Conservation (phyloP, 2,888 invertebrate genomes). For the Cepaea hortensis region DNA sequence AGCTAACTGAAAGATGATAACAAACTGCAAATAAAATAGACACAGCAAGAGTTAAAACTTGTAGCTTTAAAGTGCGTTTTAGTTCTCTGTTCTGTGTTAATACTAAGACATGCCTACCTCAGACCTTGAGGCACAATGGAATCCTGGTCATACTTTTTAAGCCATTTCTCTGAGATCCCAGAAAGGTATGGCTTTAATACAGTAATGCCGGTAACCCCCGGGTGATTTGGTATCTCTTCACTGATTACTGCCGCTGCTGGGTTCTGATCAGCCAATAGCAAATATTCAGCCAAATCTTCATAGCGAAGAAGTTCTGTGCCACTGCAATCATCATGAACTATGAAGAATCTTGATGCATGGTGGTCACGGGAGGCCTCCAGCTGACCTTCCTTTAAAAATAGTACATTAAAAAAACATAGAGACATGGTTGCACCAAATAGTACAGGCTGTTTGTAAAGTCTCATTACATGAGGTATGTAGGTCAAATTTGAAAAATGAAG, state of each 20-base stretch:
- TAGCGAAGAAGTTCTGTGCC: constrained; percentile 74
- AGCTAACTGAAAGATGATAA: too few species aligned
- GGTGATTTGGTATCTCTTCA: constrained; percentile 73
- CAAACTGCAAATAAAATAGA: too few species aligned
- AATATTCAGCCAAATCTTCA: constrained; percentile 72
- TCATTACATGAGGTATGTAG: too few species aligned
- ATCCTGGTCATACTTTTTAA: constrained; percentile 71
- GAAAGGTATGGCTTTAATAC: constrained; percentile 68
- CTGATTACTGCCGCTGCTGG: constrained; percentile 72
- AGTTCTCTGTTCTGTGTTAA: neutral
- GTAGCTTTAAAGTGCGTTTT: neutral
- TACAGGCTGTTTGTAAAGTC: neutral
- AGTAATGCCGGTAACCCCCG: constrained; percentile 73
- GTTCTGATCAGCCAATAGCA: constrained; percentile 71
- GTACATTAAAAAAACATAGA: neutral
- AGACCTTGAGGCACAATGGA: constrained; percentile 75
- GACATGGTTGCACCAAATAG: neutral
- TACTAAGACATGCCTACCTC: constrained; percentile 24
- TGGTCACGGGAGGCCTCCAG: constrained; percentile 58
- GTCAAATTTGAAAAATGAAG: too few species aligned
- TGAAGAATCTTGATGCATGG: constrained; percentile 74
- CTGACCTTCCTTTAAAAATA: constrained; percentile 13
- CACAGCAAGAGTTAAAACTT: too few species aligned
- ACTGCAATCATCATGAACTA: constrained; percentile 73
- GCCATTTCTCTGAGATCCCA: constrained; percentile 71